Evolutionary conservation across 1,140 invertebrate genomes (phyloP).

Genomic region (Platyscapa corneri): DNA sequence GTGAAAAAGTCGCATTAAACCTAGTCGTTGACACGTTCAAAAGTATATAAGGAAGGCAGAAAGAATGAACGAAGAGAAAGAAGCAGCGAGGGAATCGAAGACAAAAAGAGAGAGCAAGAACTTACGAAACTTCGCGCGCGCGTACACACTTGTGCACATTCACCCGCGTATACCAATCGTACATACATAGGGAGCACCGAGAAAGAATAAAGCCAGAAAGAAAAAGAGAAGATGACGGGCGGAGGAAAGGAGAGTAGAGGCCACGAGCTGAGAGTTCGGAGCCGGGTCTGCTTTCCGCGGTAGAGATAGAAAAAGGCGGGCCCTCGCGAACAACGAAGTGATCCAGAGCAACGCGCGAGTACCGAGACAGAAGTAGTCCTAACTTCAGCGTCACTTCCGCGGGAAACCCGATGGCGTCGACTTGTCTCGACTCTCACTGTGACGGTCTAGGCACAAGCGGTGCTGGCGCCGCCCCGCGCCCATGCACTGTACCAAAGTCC

Average conservation of each 20-base stretch:
- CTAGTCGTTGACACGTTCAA: background rate
- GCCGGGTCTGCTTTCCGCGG: too few relatives aligned
- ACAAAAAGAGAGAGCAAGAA: background rate
- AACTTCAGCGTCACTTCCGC: background rate
- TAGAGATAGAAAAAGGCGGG: too few relatives aligned
- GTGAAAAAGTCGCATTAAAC: constrained; percentile 18
- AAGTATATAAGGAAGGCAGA: background rate
- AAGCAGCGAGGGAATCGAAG: background rate
- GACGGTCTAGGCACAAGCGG: background rate
- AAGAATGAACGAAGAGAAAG: background rate
- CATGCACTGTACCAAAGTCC: constrained; percentile 34
- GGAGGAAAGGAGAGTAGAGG: background rate
- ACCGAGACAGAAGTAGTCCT: too few relatives aligned
- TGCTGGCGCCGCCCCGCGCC: constrained; percentile 2
- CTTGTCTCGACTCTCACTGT: too few relatives aligned
- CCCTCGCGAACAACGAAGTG: too few relatives aligned
- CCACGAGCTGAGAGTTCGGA: background rate
- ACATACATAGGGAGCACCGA: background rate
- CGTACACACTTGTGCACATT: background rate
- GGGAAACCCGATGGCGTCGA: background rate
- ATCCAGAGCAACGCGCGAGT: too few relatives aligned
- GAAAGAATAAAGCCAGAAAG: background rate
- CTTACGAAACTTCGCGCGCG: background rate
- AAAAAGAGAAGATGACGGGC: background rate
- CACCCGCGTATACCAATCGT: background rate